phyloP scores from a whole-genome alignment of 2,113 vertebrate species.

The Sinocyclocheilus maitianheensis region DNA sequence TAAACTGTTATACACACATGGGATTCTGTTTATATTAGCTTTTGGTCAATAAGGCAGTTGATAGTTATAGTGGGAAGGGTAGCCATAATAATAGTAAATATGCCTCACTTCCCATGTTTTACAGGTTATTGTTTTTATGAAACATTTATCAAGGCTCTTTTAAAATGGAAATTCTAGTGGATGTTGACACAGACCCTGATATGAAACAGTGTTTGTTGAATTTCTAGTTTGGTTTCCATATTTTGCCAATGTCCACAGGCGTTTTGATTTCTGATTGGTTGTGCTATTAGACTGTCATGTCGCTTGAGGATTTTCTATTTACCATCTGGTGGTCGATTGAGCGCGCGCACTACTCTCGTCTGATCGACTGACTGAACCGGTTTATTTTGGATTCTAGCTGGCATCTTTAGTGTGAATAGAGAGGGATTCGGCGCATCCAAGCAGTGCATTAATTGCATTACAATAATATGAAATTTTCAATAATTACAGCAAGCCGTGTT shows the following conservation, averaged over 20 bases:
- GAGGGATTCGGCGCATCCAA: background rate
- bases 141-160: background rate
- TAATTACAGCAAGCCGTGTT: background rate
- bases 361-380: conserved; percentile 66
- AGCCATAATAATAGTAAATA: background rate
- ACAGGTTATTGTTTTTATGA: background rate
- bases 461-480: conserved; percentile 15
- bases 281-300: conserved; percentile 60
- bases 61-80: background rate
- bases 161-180: background rate
- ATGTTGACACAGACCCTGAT: conserved; percentile 13
- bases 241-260: conserved; percentile 21
- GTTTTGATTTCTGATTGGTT: conserved; percentile 60
- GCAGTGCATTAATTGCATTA: conserved; percentile 33
- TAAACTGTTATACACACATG: conserved; percentile 20
- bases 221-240: conserved; percentile 8
- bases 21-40: conserved; percentile 7
- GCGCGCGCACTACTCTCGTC: conserved; percentile 44
- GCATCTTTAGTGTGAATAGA: conserved; percentile 39
- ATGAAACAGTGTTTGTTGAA: conserved; percentile 13
- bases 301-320: conserved; percentile 59
- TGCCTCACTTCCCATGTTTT: background rate
- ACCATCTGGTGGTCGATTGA: conserved; percentile 72
- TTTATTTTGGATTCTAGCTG: conserved; percentile 60
- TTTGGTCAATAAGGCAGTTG: background rate